These are phyloP conservation scores for Alosa sapidissima DNA, from an alignment of 2,797 vertebrate genomes.

Conservation along the genomic window DNA sequence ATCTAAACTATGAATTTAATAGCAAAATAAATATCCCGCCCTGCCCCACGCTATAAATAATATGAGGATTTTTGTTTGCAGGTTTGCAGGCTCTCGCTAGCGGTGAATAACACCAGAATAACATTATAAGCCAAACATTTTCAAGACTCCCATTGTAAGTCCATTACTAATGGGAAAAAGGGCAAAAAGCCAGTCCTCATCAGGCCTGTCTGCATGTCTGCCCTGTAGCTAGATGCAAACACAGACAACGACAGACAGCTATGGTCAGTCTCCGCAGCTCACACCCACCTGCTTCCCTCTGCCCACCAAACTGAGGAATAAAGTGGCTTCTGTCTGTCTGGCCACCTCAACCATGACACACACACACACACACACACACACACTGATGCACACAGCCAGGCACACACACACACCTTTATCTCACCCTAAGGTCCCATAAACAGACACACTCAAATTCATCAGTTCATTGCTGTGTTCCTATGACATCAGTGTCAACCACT, in stretches of 20 bases:
- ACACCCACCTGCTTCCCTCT: conserved; percentile 10
- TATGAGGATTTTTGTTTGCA: too few relatives aligned
- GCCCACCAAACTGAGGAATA: not conserved
- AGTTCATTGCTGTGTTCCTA: conserved; percentile 47
- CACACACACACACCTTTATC: not conserved
- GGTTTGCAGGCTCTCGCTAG: too few relatives aligned
- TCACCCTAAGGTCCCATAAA: not conserved
- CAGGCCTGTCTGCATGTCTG: not conserved
- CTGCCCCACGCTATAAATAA: too few relatives aligned
- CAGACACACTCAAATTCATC: conserved; percentile 21
- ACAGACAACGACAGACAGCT: conserved; percentile 12
- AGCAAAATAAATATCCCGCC: too few relatives aligned
- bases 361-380: not conserved
- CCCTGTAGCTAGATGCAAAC: not conserved
- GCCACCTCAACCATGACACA: not conserved
- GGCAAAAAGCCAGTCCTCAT: not conserved
- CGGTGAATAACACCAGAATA: not conserved
- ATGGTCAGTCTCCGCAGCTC: not conserved
- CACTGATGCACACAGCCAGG: not conserved
- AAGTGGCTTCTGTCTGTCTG: conserved; percentile 1
- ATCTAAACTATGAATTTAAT: too few relatives aligned
- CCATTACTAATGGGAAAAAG: not conserved
- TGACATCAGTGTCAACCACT: conserved; percentile 49
- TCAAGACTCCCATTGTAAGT: not conserved
- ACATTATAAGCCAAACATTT: not conserved